phyloP scores from a whole-genome alignment of 2,888 invertebrate species.

The Dione vanillae region DNA sequence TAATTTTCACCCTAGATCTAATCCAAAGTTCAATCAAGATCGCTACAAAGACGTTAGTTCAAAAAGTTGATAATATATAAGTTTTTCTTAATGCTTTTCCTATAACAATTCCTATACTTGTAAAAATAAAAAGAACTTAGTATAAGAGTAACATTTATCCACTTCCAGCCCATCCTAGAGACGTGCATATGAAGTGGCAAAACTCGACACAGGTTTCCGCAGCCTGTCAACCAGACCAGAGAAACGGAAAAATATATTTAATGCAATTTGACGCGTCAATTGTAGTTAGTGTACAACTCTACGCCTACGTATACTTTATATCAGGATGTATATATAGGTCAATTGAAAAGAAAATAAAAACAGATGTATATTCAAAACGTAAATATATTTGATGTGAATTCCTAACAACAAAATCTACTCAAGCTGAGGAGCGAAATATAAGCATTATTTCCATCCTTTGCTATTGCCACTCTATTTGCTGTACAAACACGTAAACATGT shows the following conservation, averaged over 20 bases:
- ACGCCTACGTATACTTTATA: neutral
- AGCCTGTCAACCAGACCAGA: neutral
- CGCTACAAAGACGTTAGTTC: neutral
- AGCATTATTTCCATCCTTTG: neutral
- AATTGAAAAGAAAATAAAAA: neutral
- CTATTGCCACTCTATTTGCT: slow-evolving; percentile 13
- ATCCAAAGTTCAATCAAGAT: neutral
- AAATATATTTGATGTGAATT: neutral
- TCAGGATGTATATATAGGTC: neutral
- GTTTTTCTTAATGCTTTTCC: too few species aligned
- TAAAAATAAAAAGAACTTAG: too few species aligned
- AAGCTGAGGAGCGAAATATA: neutral
- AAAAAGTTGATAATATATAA: too few species aligned
- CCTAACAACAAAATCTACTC: neutral
- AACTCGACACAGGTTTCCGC: neutral
- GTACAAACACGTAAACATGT: slow-evolving; percentile 38
- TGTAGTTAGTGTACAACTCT: too few species aligned
- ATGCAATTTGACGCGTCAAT: neutral
- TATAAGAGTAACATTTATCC: too few species aligned
- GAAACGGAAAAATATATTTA: neutral
- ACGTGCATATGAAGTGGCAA: neutral
- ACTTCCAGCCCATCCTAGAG: neutral
- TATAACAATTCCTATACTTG: too few species aligned
- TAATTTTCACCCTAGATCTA: neutral
- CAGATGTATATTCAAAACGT: neutral